These are phyloP conservation scores for Halcyon malimbica DNA, from an alignment of 2,113 vertebrate species.

Conservation along the genomic window DNA sequence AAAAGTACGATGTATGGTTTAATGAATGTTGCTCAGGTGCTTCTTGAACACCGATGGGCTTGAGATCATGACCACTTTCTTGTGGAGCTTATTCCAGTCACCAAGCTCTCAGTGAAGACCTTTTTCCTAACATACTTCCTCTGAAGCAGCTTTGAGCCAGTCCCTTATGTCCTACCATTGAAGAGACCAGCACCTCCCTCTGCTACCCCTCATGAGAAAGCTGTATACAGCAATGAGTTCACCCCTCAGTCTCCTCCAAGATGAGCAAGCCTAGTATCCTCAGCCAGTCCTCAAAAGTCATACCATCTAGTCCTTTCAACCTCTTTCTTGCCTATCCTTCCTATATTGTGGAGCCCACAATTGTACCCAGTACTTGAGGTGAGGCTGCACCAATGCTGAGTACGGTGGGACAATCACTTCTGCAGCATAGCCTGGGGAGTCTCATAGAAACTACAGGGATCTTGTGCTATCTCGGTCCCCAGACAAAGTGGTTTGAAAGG, in stretches of 20 bases:
- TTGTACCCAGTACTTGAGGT: not conserved
- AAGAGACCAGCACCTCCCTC: not conserved
- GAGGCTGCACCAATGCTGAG: not conserved
- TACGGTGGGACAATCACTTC: not conserved
- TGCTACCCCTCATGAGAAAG: not conserved
- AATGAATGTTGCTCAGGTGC: not conserved
- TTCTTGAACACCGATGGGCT: not conserved
- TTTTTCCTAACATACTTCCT: not conserved
- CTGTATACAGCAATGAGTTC: not conserved
- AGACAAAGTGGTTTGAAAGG: not conserved
- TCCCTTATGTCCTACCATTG: fast-evolving
- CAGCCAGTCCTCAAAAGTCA: not conserved
- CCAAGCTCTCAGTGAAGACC: not conserved
- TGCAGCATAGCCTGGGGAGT: not conserved
- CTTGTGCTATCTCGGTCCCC: not conserved
- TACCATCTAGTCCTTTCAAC: not conserved
- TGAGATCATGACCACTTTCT: not conserved
- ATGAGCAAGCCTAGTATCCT: not conserved
- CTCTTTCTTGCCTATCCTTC: not conserved
- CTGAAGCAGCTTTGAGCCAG: not conserved
- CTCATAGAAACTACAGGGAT: not conserved
- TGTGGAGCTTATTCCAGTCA: not conserved
- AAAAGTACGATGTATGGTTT: not conserved
- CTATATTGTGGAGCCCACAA: not conserved
- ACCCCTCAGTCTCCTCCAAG: not conserved